Percentiles rank a stretch among this genome's conserved stretches.
These are phyloP conservation scores for Peucedramus taeniatus DNA, from an alignment of 2,113 vertebrate genomes.

Conservation along the genomic window DNA sequence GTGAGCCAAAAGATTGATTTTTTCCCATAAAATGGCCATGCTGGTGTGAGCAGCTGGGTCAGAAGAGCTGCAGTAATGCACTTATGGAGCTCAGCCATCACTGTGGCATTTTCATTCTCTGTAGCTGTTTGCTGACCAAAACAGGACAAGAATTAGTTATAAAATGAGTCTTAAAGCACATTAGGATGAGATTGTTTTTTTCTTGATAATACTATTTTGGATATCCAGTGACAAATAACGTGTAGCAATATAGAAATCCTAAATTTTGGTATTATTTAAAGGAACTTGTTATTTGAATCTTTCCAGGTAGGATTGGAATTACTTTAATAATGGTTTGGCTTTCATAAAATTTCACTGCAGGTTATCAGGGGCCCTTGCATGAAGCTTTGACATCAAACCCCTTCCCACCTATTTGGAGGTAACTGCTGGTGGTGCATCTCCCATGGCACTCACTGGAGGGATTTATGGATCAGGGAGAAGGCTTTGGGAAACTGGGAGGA, in stretches of 20 bases:
- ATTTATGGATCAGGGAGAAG: background rate
- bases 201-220: background rate
- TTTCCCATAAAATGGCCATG: background rate
- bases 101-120: background rate
- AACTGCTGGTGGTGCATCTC: background rate
- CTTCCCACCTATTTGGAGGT: background rate
- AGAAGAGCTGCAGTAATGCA: background rate
- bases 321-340: background rate
- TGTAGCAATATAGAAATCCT: background rate
- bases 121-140: background rate
- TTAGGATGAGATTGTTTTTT: background rate
- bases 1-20: background rate
- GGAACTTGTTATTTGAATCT: background rate
- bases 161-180: background rate
- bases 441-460: background rate
- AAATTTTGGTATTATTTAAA: background rate
- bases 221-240: accelerated
- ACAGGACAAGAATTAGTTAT: background rate
- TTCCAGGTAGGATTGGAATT: background rate
- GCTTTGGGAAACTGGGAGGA: background rate
- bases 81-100: background rate
- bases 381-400: background rate
- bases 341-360: background rate
- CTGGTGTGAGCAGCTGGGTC: background rate
- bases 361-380: background rate